A percentile compares a stretch with the other conserved stretches of the same genome.
phyloP scores from a whole-genome alignment of 2,888 invertebrate species.

The Leucozona laternaria region DNA sequence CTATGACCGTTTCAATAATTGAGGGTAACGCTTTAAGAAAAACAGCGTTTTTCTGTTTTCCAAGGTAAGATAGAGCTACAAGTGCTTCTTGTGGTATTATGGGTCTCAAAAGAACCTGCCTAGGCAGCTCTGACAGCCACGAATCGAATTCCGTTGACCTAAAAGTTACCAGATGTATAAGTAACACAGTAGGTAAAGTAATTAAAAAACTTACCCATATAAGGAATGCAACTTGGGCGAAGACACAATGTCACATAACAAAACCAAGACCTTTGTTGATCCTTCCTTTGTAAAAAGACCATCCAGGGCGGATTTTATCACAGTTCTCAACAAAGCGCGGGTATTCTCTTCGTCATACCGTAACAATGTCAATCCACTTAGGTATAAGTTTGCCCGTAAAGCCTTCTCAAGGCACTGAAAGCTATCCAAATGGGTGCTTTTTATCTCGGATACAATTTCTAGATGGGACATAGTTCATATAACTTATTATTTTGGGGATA shows the following conservation, averaged over 20 bases:
- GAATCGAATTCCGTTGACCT: conserved; percentile 82
- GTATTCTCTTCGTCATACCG: conserved; percentile 77
- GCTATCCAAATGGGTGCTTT: conserved; percentile 73
- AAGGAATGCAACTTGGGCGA: conserved; percentile 81
- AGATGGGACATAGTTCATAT: not conserved
- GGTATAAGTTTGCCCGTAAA: conserved; percentile 78
- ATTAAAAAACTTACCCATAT: conserved; percentile 79
- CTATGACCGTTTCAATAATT: conserved; percentile 84
- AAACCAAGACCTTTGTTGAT: conserved; percentile 82
- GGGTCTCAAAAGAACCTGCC: conserved; percentile 85
- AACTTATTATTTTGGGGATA: not conserved
- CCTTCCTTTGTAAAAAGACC: conserved; percentile 78
- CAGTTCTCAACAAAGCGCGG: conserved; percentile 79
- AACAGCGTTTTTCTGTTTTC: conserved; percentile 84
- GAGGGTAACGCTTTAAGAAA: conserved; percentile 85
- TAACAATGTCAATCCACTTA: conserved; percentile 77
- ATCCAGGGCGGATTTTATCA: conserved; percentile 78
- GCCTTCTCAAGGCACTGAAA: conserved; percentile 78
- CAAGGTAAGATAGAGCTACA: conserved; percentile 86
- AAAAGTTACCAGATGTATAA: not conserved
- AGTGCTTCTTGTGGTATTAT: conserved; percentile 85
- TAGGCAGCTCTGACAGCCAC: conserved; percentile 86
- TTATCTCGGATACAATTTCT: conserved; percentile 68
- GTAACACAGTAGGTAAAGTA: not conserved
- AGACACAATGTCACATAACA: conserved; percentile 84